These are phyloP conservation scores for Lymantria monacha DNA, from an alignment of 2,888 invertebrate genomes.

Conservation along the genomic window DNA sequence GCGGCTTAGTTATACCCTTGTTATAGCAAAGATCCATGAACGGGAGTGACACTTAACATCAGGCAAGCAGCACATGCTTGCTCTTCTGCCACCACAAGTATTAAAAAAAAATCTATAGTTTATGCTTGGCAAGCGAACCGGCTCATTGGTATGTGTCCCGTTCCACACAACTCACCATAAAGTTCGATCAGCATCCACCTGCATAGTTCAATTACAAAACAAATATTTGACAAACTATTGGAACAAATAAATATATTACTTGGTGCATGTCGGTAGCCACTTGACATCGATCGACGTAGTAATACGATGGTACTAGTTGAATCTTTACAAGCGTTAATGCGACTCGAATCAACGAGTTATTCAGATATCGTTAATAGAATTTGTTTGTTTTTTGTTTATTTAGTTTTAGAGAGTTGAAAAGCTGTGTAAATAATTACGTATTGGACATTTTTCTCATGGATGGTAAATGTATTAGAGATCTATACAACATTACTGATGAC, in stretches of 20 bases:
- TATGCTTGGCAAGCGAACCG: too few relatives aligned
- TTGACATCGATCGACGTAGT: slow-evolving; percentile 23
- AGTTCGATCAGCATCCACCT: slow-evolving; percentile 6
- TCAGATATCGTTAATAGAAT: slow-evolving; percentile 1
- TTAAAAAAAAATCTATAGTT: too few relatives aligned
- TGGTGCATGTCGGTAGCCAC: slow-evolving; percentile 30
- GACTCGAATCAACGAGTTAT: slow-evolving; percentile 6
- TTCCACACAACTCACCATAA: background rate
- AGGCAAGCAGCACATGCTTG: too few relatives aligned
- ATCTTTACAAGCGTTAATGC: slow-evolving; percentile 25
- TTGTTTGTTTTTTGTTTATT: slow-evolving; percentile 6
- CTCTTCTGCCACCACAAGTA: too few relatives aligned
- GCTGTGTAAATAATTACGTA: too few relatives aligned
- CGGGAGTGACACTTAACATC: too few relatives aligned
- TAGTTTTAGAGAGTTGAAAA: background rate
- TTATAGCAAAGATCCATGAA: too few relatives aligned
- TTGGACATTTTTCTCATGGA: too few relatives aligned
- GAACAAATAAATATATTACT: slow-evolving; percentile 29
- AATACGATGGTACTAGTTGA: slow-evolving; percentile 12
- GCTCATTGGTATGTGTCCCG: background rate
- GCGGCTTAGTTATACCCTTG: too few relatives aligned
- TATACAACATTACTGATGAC: too few relatives aligned
- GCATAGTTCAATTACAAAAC: slow-evolving; percentile 30
- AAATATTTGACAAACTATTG: slow-evolving; percentile 36
- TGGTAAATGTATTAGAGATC: too few relatives aligned